Evolutionary conservation across 2,113 vertebrate species (phyloP), one percentile per base, ranked within the genome.

Genomic region (Dryoscopus gambensis): DNA sequence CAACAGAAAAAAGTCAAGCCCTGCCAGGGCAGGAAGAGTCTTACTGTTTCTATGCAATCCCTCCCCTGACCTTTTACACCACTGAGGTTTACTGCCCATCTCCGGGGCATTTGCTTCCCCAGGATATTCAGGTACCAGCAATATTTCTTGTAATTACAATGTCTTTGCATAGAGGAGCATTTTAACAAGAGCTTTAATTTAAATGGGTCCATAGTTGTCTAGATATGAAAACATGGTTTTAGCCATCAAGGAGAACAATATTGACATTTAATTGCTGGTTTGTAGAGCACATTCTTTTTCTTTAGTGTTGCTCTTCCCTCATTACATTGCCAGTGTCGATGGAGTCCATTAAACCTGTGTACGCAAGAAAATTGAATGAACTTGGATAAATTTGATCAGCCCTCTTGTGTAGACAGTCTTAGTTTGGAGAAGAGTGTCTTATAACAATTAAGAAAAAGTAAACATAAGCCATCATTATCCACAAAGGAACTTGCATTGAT

Each of bases 331-430:
- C 10, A 30, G 37, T 81, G 73, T 75, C 2, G 1, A 53, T 46
- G 69, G 24, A 89, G 70, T 87, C 81, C 55, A 56, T 94, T 91
- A 93, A 84, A 92, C 46, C 40, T 91, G 56, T 68, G 56, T 89
- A 79, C 0, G 0, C 53, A 89, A 76, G 75, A 84, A 93, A 97
- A 90, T 63, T 27, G 49, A 76, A 76, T 87, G 81, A 91, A 93
- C 70, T 85, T 69, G 62, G 62, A 76, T 87, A 90, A 95, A 95
- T 93, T 86, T 86, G 69, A 91, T 89, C 77, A 80, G n/a, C 35
- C 62, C 23, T 76, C 44, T 91, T 89, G 30, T 87, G 64, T 63
- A 50, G 84, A 67, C 56, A 75, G 35, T 82, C 57, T 53, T 76
- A 68, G 49, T 87, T 89, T 89, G 62, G 31, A 25, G 69, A 92